Evolutionary conservation across 1,140 invertebrate species (phyloP), one percentile per base, ranked within the genome.

Genomic region (Probaryconus sp.): DNA sequence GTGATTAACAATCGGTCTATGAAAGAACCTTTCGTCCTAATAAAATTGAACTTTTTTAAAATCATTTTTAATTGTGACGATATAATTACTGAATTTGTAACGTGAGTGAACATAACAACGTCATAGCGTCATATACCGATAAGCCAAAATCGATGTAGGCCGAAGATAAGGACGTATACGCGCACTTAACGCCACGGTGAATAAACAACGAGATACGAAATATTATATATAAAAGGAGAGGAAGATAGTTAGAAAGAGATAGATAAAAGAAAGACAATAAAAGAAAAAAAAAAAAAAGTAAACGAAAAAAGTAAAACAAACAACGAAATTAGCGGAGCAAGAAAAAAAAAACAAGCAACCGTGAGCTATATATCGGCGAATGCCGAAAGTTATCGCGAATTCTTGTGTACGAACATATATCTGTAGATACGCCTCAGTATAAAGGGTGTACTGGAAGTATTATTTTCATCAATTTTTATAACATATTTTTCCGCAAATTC

Each of bases 121-220:
- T 30, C 30, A 17, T 20, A 38, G 18, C 35, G 56, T 61, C 60
- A 42, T 40, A 63, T 28, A 31, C 18, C 68, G 70, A 74, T 74
- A 74, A 68, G 65, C 40, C 43, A 43, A 68, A 63, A 68, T 68
- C 37, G 70, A 74, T 74, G 26, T 74, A 74, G 63, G 63, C 26
- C 56, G 70, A 7, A 30, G 70, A 74, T 74, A 74, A 63, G 58
- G 24, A 51, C 30, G 50, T 68, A 35, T 53, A 26, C 56, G 50
- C 35, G 40, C 48, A 74, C 51, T 74, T 74, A 56, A 18, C 38
- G 24, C 6, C 53, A 16, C 31, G 26, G 26, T 31, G 30, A 42
- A 53, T 50, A 53, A 72, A 72, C 60, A 72, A 65, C 51, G 53
- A 20, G 51, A 51, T 45, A 40, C 11, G 40, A 56, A 48, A 42